phyloP scores from a whole-genome alignment of 2,888 invertebrate genomes.

The Nymphalis polychloros region DNA sequence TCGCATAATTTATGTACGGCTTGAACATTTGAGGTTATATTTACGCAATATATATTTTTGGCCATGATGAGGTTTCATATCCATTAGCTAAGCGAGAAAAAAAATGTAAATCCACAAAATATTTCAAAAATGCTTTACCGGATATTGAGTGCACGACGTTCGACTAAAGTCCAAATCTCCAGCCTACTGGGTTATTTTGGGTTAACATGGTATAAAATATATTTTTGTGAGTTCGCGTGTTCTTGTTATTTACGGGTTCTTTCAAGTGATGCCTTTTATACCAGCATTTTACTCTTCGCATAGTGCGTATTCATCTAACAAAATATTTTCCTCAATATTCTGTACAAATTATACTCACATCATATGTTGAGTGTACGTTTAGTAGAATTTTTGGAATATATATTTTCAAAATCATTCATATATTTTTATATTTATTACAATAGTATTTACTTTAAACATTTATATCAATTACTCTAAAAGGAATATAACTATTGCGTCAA shows the following conservation, averaged over 20 bases:
- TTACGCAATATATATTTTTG: too few species aligned
- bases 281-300: conserved; percentile 13
- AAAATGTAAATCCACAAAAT: too few species aligned
- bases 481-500: too few species aligned
- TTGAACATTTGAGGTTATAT: too few species aligned
- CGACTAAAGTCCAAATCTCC: too few species aligned
- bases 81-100: too few species aligned
- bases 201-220: not conserved
- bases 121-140: too few species aligned
- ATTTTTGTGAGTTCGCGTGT: conserved; percentile 25
- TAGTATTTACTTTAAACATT: not conserved
- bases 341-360: conserved; percentile 15
- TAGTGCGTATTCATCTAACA: conserved; percentile 30
- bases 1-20: too few species aligned
- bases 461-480: not conserved
- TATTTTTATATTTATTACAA: not conserved
- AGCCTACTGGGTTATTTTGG: too few species aligned
- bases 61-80: too few species aligned
- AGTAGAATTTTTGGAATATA: too few species aligned
- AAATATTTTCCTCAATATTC: conserved; percentile 28
- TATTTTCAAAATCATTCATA: not conserved
- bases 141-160: too few species aligned
- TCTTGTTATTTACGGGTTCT: conserved; percentile 20
- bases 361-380: not conserved
- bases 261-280: conserved; percentile 21